These are phyloP conservation scores for Ceratitis capitata DNA, from an alignment of 1,140 invertebrate genomes.

Conservation along the genomic window DNA sequence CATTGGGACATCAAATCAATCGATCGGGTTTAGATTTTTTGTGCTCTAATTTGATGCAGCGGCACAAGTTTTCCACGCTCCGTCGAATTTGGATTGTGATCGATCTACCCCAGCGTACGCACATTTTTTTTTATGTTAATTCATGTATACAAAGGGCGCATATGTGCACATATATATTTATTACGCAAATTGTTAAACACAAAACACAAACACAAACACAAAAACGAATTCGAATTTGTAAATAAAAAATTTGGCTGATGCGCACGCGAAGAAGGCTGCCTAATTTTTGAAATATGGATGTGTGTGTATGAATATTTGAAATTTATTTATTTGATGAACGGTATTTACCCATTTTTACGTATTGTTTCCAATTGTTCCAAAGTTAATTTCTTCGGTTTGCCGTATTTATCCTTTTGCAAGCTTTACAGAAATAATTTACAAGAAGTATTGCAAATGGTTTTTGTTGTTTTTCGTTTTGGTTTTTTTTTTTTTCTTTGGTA, in stretches of 20 bases:
- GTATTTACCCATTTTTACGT: slow-evolving; percentile 84
- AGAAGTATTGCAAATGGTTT: neutral
- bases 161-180: neutral
- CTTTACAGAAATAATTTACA: slow-evolving; percentile 66
- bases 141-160: too few species aligned
- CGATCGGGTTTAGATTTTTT: too few species aligned
- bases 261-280: neutral
- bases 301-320: neutral
- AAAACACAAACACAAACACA: slow-evolving; percentile 3
- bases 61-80: too few species aligned
- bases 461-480: neutral
- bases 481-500: too few species aligned
- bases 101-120: too few species aligned
- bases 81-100: too few species aligned
- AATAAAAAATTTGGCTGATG: neutral
- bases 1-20: too few species aligned
- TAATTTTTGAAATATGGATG: too few species aligned
- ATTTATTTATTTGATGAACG: slow-evolving; percentile 10
- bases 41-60: too few species aligned
- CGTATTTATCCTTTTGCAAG: slow-evolving; percentile 89
- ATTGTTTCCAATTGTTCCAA: slow-evolving; percentile 87
- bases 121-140: too few species aligned
- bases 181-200: neutral
- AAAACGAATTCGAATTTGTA: neutral
- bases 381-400: slow-evolving; percentile 87